These are phyloP conservation scores for Melinaea menophilus DNA, from an alignment of 2,888 invertebrate species.

Conservation along the genomic window DNA sequence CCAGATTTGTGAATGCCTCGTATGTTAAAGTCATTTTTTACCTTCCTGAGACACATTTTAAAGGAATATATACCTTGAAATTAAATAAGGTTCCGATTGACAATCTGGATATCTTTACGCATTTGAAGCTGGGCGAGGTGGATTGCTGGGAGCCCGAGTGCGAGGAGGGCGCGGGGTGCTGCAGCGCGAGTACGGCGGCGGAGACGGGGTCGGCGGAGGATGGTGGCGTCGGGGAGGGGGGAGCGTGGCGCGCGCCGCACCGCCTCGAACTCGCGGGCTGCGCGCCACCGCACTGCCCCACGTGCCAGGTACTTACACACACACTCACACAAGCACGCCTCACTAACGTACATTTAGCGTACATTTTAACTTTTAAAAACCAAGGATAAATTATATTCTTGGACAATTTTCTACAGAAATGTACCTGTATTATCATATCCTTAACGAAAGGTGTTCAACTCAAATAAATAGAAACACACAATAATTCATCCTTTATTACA, in stretches of 20 bases:
- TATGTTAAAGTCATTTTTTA: conserved; percentile 56
- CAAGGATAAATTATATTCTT: too few relatives aligned
- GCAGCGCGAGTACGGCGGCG: conserved; percentile 79
- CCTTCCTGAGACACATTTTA: too few relatives aligned
- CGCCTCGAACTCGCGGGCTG: conserved; percentile 80
- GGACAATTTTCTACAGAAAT: too few relatives aligned
- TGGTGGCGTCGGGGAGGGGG: conserved; percentile 72
- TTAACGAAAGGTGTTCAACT: neutral
- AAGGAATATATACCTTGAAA: too few relatives aligned
- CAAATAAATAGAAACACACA: neutral
- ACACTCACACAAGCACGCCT: neutral
- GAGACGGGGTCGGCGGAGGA: conserved; percentile 74
- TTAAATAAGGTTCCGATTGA: too few relatives aligned
- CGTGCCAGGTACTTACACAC: conserved; percentile 60
- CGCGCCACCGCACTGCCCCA: conserved; percentile 81
- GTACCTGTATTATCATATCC: too few relatives aligned
- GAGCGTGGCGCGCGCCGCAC: conserved; percentile 81
- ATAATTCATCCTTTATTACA: neutral
- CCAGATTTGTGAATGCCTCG: conserved; percentile 94
- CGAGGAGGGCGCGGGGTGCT: conserved; percentile 84
- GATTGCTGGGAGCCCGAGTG: conserved; percentile 94
- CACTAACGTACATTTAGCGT: neutral
- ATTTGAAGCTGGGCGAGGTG: conserved; percentile 85
- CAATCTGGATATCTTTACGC: neutral
- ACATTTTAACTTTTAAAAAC: too few relatives aligned